Base-by-base conservation (phyloP, 30 jellyfish, hydroid and myxozoan species). In the Aurelia sp. region DNA sequence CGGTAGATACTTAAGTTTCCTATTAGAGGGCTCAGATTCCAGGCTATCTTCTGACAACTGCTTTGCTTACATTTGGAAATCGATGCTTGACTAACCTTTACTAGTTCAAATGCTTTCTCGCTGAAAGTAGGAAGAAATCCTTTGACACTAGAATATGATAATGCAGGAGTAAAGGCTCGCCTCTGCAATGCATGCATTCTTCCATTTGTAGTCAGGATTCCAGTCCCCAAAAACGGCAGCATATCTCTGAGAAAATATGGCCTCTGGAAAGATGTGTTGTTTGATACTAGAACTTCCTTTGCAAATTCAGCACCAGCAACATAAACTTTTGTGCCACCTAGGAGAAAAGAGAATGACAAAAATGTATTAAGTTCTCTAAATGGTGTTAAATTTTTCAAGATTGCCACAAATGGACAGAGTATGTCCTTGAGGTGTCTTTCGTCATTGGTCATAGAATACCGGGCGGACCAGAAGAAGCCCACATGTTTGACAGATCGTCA, bases 181-280 rank as follows among this genome's bases (percentile, higher is more conserved):
- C 93, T 72, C 76, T 70, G 84, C 13, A 17, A 13, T 3, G 93
- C 93, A 72, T 84, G 93, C 64, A 23, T 76, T 37, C 61, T 72
- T 37, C 93, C 93, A 62, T 73, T 71, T 3, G 63, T 37, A 3
- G 93, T 71, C 15, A 84, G 53, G 30, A 84, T 31, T 3, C 93
- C 87, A 33, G 62, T 71, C 7, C 93, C 93, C 86, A 84, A 40
- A 18, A 75, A 86, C 2, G 93, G 93, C 22, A 84, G 86, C 35
- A 84, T 10, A 33, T 53, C 74, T 40, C 19, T 21, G 16, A 84
- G 66, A 9, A 44, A 2, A 40, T 41, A 66, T 18, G 47, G 74
- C 40, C 93, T 41, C 11, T 48, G 33, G 37, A 71, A 84, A 23
- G 65, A 71, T 40, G 66, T 3, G 58, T 86, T 71, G 67, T 84